These are phyloP conservation scores for Athrips mouffetella DNA, from an alignment of 2,888 invertebrate species.

Conservation along the genomic window DNA sequence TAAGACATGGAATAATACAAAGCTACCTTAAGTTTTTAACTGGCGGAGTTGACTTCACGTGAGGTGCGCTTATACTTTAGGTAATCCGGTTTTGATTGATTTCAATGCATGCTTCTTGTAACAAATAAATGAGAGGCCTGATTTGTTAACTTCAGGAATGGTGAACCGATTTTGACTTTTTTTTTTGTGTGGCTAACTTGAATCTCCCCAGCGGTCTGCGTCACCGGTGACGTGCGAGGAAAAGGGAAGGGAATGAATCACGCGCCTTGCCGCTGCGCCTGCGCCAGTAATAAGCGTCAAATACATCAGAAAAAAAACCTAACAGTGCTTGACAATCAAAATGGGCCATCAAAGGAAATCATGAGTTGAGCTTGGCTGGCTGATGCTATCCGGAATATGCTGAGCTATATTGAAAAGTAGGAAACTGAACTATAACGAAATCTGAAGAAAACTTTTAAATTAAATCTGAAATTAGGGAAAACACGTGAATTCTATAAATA, in stretches of 20 bases:
- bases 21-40: conserved; percentile 12
- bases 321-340: background rate
- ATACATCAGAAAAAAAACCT: no score
- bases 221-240: conserved; percentile 13
- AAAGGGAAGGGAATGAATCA: conserved; percentile 12
- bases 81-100: conserved; percentile 31
- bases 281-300: background rate
- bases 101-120: conserved; percentile 6
- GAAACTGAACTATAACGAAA: conserved; percentile 5
- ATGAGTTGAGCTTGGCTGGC: conserved; percentile 32
- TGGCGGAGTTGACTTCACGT: conserved; percentile 10
- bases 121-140: background rate
- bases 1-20: background rate
- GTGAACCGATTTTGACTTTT: conserved; percentile 12
- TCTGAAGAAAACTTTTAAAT: background rate
- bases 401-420: background rate
- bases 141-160: background rate
- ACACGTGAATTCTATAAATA: conserved; percentile 18
- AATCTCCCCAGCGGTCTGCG: conserved; percentile 18
- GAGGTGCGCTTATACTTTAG: conserved; percentile 31
- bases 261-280: background rate
- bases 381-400: conserved; percentile 36
- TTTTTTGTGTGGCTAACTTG: conserved; percentile 17
- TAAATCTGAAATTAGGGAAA: conserved; percentile 20
- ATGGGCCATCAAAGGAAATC: background rate